Conservation (phyloP, 2,113 vertebrate species). For the Hyperopisus bebe region DNA sequence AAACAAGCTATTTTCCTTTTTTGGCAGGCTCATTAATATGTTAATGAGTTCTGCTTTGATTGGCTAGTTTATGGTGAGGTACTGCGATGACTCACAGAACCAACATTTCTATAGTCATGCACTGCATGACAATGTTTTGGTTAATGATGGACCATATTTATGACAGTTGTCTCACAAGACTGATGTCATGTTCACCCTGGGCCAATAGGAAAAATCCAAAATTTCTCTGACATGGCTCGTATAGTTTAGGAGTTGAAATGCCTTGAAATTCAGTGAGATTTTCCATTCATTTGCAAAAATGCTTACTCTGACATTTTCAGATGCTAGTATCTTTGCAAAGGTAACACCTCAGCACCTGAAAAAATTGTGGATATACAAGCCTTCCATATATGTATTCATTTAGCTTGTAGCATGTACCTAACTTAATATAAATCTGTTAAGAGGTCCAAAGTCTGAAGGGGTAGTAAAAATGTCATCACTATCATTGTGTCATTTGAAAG, state of each 20-base stretch:
- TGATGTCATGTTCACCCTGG: not conserved
- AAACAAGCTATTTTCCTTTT: too few relatives aligned
- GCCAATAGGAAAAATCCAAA: not conserved
- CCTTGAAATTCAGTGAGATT: not conserved
- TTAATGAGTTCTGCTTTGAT: not conserved
- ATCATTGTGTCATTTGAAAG: not conserved
- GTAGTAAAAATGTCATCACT: not conserved
- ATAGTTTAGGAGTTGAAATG: not conserved
- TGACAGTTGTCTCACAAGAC: not conserved
- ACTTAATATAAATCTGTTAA: not conserved
- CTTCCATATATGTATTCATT: not conserved
- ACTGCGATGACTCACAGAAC: not conserved
- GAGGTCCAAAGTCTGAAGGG: not conserved
- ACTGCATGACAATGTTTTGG: not conserved
- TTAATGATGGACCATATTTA: not conserved
- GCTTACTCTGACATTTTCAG: not conserved
- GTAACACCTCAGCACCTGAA: not conserved
- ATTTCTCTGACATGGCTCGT: not conserved
- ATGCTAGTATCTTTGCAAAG: not conserved
- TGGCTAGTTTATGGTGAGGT: not conserved
- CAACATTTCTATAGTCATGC: not conserved
- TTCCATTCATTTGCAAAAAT: not conserved
- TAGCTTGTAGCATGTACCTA: not conserved
- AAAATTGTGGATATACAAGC: not conserved
- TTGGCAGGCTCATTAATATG: too few relatives aligned